phyloP scores from a whole-genome alignment of 2,888 invertebrate species.

The Stenurella melanura region DNA sequence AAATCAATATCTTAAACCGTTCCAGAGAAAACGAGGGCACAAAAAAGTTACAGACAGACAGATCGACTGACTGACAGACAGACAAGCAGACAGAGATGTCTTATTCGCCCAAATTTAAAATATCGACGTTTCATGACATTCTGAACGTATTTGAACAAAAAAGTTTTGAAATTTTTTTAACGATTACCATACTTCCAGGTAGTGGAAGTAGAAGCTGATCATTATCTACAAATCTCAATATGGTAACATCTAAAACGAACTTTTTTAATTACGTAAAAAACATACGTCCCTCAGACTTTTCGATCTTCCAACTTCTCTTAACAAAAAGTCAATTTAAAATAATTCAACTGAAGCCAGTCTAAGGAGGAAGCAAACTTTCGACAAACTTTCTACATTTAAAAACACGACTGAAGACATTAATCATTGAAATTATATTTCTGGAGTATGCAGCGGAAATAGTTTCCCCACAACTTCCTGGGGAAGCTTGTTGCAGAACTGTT shows the following conservation, averaged over 20 bases:
- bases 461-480: slow-evolving; percentile 13
- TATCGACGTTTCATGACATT: too few relatives aligned
- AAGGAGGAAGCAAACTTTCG: not conserved
- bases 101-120: too few relatives aligned
- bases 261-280: not conserved
- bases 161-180: too few relatives aligned
- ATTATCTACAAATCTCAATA: not conserved
- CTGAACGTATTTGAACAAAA: too few relatives aligned
- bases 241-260: not conserved
- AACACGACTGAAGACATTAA: not conserved
- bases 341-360: not conserved
- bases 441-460: slow-evolving; percentile 3
- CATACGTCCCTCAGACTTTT: not conserved
- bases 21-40: too few relatives aligned
- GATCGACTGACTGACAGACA: too few relatives aligned
- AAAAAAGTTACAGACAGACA: too few relatives aligned
- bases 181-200: too few relatives aligned
- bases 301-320: not conserved
- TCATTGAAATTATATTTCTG: slow-evolving; percentile 17
- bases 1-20: too few relatives aligned
- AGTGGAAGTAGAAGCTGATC: too few relatives aligned
- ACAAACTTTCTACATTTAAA: not conserved
- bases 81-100: too few relatives aligned
- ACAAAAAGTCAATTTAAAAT: not conserved
- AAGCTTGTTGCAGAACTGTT: not conserved